phyloP scores from a whole-genome alignment of 2,113 vertebrate genomes.

The Vulpes lagopus region DNA sequence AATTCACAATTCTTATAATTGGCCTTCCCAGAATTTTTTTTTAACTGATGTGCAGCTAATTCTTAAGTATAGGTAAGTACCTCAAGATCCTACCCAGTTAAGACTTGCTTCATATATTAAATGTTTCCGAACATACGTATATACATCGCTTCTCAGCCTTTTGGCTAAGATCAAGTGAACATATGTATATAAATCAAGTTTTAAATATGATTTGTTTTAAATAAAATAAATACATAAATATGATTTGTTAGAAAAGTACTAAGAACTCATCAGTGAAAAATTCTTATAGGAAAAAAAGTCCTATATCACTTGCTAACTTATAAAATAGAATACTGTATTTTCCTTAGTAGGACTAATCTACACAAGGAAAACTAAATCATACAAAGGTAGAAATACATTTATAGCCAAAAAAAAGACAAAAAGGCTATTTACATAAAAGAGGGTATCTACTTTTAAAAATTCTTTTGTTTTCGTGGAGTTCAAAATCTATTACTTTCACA shows the following conservation, averaged over 20 bases:
- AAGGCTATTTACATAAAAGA: slow-evolving; percentile 11
- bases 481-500: slow-evolving; percentile 19
- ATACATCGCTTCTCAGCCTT: no score
- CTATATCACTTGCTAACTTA: slow-evolving; percentile 10
- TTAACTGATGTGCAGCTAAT: slow-evolving; percentile 21
- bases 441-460: background rate
- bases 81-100: background rate
- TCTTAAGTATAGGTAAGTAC: background rate
- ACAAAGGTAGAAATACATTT: background rate
- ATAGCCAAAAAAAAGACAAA: background rate
- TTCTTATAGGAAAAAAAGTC: slow-evolving; percentile 33
- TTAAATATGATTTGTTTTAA: slow-evolving; percentile 13
- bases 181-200: background rate
- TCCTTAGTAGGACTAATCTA: background rate
- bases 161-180: background rate
- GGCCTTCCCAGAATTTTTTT: background rate
- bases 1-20: slow-evolving; percentile 33
- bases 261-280: background rate
- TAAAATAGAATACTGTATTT: slow-evolving; percentile 45
- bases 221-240: background rate
- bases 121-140: background rate
- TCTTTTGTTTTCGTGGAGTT: slow-evolving; percentile 1
- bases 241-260: background rate
- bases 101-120: background rate
- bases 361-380: slow-evolving; percentile 17